Evolutionary conservation across 2,113 vertebrate genomes (phyloP).

Genomic region (Rhinolophus sinicus): DNA sequence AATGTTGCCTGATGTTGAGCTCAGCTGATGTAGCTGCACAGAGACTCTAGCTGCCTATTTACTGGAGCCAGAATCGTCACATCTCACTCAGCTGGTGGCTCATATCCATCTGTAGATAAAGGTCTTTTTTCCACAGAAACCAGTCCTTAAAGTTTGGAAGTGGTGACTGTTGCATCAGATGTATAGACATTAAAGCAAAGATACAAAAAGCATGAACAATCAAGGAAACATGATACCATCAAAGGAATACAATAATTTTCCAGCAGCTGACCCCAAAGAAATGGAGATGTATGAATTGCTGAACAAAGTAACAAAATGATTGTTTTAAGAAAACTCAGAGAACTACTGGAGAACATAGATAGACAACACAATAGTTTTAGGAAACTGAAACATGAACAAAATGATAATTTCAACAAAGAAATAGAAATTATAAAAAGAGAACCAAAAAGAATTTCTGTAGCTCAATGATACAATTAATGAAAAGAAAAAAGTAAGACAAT

Average conservation of each 20-base stretch:
- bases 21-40: not conserved
- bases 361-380: not conserved
- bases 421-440: too few relatives aligned
- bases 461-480: not conserved
- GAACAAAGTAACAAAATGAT: not conserved
- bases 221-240: not conserved
- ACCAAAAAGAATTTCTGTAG: not conserved
- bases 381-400: not conserved
- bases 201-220: not conserved
- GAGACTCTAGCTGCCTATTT: not conserved
- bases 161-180: not conserved
- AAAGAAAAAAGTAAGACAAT: not conserved
- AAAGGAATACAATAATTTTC: not conserved
- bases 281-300: not conserved
- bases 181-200: not conserved
- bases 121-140: not conserved
- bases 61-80: not conserved
- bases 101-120: not conserved
- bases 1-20: not conserved
- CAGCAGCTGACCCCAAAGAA: not conserved
- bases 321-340: not conserved
- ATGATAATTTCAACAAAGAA: not conserved
- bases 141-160: not conserved
- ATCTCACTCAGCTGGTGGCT: not conserved
- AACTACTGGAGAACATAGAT: not conserved